Evolutionary conservation across 2,113 vertebrate genomes (phyloP).

Genomic region (Centropus bengalensis): DNA sequence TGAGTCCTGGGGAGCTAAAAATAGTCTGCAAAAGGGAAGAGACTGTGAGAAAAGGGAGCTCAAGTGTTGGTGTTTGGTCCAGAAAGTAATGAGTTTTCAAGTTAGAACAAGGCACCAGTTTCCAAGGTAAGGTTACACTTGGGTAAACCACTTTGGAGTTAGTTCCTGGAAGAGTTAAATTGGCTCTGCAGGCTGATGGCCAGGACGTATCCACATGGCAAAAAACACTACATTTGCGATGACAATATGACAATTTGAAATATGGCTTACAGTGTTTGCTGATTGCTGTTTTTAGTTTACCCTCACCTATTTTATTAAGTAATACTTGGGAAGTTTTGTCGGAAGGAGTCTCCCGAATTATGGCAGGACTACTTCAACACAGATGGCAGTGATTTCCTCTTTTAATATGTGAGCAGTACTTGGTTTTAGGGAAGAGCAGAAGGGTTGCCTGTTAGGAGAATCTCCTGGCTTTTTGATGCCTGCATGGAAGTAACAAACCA

Average conservation of each 20-base stretch:
- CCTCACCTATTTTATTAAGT: neutral
- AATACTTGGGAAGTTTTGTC: neutral
- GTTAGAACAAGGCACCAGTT: neutral
- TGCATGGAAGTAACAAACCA: neutral
- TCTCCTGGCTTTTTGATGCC: neutral
- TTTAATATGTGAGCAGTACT: neutral
- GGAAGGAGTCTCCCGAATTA: neutral
- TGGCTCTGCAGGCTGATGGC: neutral
- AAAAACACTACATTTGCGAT: neutral
- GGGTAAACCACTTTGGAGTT: neutral
- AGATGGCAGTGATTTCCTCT: neutral
- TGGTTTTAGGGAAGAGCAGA: neutral
- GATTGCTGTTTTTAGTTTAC: neutral
- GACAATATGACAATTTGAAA: neutral
- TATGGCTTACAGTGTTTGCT: neutral
- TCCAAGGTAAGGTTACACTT: neutral
- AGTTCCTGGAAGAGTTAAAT: neutral
- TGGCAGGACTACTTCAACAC: neutral
- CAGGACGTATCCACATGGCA: fast-evolving
- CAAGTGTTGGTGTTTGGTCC: neutral
- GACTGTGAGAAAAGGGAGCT: neutral
- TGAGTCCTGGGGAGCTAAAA: neutral
- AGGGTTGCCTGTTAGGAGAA: neutral
- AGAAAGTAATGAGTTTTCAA: neutral
- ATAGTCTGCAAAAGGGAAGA: neutral